Percentiles rank a stretch among this genome's conserved stretches.
Conservation (phyloP, 2,888 invertebrate genomes). For the Scelioninae gen. 2 region DNA sequence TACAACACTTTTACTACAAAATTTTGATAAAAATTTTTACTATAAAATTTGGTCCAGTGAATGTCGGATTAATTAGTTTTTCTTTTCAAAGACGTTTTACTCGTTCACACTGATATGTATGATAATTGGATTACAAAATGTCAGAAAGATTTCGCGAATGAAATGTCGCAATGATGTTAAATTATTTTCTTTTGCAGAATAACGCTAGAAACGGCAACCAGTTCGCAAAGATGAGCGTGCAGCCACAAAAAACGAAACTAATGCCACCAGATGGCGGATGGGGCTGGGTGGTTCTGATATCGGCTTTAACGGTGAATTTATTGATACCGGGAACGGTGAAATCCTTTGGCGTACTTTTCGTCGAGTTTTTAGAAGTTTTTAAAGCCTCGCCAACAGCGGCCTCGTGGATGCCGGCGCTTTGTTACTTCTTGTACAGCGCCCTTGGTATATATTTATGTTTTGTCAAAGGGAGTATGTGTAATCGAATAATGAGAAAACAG, state of each 20-base stretch:
- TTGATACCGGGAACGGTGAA: slow-evolving; percentile 91
- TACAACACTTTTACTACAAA: too few species aligned
- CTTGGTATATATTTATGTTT: slow-evolving; percentile 79
- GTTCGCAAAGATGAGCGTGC: slow-evolving; percentile 60
- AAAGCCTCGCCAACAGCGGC: slow-evolving; percentile 84
- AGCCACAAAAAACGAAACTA: slow-evolving; percentile 67
- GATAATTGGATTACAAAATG: not conserved
- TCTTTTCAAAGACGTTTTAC: too few species aligned
- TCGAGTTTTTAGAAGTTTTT: slow-evolving; percentile 89
- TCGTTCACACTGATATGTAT: not conserved
- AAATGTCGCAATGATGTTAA: not conserved
- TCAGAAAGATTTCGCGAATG: not conserved
- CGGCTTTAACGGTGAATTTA: slow-evolving; percentile 87
- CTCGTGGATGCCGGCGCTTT: slow-evolving; percentile 89
- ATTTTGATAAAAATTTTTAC: too few species aligned
- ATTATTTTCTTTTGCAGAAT: slow-evolving; percentile 37
- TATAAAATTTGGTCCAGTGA: too few species aligned
- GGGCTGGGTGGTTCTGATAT: slow-evolving; percentile 75
- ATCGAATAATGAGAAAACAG: slow-evolving; percentile 54
- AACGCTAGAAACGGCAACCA: slow-evolving; percentile 24
- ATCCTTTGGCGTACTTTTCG: slow-evolving; percentile 90
- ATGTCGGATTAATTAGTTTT: too few species aligned
- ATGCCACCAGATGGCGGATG: slow-evolving; percentile 76
- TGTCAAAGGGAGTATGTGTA: slow-evolving; percentile 44
- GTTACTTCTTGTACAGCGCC: slow-evolving; percentile 92